Evolutionary conservation across 2,113 vertebrate species (phyloP).

Genomic region (Lasiurus cinereus): DNA sequence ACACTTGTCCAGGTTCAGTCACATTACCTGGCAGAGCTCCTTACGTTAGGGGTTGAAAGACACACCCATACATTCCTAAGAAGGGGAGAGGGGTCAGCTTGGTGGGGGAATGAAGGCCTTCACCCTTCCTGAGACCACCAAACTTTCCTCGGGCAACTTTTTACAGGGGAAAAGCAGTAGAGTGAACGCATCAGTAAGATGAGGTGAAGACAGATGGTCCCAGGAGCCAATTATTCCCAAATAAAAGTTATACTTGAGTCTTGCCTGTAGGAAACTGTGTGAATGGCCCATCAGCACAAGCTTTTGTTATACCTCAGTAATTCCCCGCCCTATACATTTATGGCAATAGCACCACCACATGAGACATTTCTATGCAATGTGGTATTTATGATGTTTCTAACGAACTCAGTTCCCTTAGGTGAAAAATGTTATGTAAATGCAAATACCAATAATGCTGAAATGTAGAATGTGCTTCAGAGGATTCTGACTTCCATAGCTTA

Average conservation of each 20-base stretch:
- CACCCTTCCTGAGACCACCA: accelerated
- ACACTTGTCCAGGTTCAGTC: not conserved
- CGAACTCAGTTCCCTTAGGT: not conserved
- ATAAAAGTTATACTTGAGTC: not conserved
- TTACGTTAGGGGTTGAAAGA: accelerated
- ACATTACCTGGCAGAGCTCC: not conserved
- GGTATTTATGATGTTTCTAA: not conserved
- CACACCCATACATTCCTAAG: accelerated
- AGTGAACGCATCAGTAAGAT: accelerated
- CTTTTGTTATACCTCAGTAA: not conserved
- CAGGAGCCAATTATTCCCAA: not conserved
- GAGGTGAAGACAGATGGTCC: accelerated
- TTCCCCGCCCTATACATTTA: not conserved
- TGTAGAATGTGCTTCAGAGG: not conserved
- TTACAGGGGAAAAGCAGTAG: not conserved
- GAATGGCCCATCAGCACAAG: not conserved
- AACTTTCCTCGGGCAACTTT: not conserved
- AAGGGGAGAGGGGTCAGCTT: not conserved
- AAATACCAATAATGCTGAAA: not conserved
- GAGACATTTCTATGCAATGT: not conserved
- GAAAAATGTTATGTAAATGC: not conserved
- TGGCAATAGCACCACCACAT: no score
- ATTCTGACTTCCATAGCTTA: not conserved
- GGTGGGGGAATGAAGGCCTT: accelerated
- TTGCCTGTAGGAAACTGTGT: not conserved